Conservation (phyloP, 2,113 vertebrate genomes). For the Cyrtonyx montezumae region DNA sequence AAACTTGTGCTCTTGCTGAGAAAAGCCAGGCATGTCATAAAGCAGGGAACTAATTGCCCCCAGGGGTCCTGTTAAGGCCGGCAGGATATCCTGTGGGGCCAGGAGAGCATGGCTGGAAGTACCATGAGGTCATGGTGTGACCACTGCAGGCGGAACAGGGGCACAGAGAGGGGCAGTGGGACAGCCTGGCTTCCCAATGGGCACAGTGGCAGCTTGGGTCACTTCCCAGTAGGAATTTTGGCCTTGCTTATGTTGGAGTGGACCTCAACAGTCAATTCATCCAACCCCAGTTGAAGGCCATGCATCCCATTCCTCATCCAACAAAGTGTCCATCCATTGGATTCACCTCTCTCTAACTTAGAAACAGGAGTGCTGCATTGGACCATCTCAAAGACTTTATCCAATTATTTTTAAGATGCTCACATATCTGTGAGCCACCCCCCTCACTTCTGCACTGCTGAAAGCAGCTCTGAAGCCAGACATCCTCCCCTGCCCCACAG, state of each 20-base stretch:
- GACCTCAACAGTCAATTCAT: background rate
- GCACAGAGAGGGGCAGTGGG: background rate
- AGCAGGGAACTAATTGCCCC: slow-evolving; percentile 11
- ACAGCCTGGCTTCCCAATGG: background rate
- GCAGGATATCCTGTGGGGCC: slow-evolving; percentile 14
- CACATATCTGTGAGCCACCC: background rate
- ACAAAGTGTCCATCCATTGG: background rate
- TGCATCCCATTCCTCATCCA: background rate
- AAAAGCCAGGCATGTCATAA: slow-evolving; percentile 22
- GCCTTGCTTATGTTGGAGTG: background rate
- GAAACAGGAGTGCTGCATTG: background rate
- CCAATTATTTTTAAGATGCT: background rate
- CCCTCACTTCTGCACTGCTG: background rate
- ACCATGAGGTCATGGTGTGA: background rate
- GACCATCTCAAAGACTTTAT: background rate
- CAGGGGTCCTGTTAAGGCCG: slow-evolving; percentile 51
- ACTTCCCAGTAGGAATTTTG: background rate
- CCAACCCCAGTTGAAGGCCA: background rate
- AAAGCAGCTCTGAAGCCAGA: background rate
- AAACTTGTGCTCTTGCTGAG: background rate
- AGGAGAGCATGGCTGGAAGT: slow-evolving; percentile 10
- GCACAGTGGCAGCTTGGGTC: background rate
- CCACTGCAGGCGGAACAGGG: background rate
- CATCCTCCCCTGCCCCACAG: fast-evolving
- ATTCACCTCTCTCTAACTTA: background rate